Conservation (phyloP, 1,140 invertebrate genomes). For the Halesus radiatus region DNA sequence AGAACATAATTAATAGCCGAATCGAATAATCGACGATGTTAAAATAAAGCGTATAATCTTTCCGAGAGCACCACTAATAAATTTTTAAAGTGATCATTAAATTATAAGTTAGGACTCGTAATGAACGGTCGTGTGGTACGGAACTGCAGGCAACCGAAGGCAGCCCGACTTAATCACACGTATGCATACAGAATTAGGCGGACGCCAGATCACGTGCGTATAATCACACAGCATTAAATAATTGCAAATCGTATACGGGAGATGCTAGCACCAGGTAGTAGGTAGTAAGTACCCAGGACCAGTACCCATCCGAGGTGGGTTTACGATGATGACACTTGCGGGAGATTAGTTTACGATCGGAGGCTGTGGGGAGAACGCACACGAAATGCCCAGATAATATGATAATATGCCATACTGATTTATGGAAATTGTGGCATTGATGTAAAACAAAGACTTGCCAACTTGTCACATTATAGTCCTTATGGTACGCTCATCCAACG, state of each 20-base stretch:
- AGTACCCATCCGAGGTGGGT: neutral
- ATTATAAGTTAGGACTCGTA: constrained; percentile 12
- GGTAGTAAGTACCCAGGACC: too few species aligned
- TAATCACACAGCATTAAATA: constrained; percentile 33
- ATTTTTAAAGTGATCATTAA: constrained; percentile 28
- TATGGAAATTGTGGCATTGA: too few species aligned
- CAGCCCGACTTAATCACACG: constrained; percentile 26
- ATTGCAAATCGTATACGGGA: constrained; percentile 36
- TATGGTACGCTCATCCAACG: too few species aligned
- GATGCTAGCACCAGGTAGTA: neutral
- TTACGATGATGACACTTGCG: constrained; percentile 27
- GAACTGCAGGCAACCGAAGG: neutral
- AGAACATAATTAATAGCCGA: constrained; percentile 15
- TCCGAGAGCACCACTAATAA: constrained; percentile 15
- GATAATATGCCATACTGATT: too few species aligned
- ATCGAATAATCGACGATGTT: constrained; percentile 31
- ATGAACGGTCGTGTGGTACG: constrained; percentile 23
- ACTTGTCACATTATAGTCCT: too few species aligned
- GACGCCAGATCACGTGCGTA: constrained; percentile 30
- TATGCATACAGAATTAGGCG: constrained; percentile 25
- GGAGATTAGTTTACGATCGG: constrained; percentile 5
- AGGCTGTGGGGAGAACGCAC: neutral
- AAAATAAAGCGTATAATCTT: constrained; percentile 38
- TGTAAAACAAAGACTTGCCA: too few species aligned
- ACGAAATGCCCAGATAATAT: neutral